phyloP scores from a whole-genome alignment of 2,888 invertebrate species.

The Bedellia somnulentella region DNA sequence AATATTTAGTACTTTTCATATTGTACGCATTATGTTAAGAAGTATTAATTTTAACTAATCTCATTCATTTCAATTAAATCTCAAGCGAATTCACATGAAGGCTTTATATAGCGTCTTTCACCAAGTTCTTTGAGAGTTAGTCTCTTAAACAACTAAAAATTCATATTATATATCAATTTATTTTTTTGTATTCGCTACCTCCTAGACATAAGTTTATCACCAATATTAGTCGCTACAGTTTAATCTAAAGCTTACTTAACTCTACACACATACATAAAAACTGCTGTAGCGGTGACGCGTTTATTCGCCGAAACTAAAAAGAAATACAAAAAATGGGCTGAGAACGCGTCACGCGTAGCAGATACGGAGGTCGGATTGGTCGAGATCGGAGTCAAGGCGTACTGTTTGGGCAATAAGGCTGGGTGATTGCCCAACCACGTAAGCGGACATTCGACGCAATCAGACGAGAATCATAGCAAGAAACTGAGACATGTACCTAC shows the following conservation, averaged over 20 bases:
- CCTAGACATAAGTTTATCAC: conserved; percentile 59
- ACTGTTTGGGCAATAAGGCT: conserved; percentile 74
- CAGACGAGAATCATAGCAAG: conserved; percentile 29
- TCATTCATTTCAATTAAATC: conserved; percentile 61
- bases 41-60: conserved; percentile 45
- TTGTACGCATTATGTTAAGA: conserved; percentile 38
- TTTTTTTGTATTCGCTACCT: conserved; percentile 42
- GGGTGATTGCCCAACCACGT: conserved; percentile 71
- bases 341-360: conserved; percentile 32
- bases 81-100: conserved; percentile 42
- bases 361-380: conserved; percentile 33
- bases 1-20: conserved; percentile 29
- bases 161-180: conserved; percentile 33
- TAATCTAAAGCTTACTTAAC: conserved; percentile 34
- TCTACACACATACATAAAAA: conserved; percentile 58
- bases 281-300: conserved; percentile 27
- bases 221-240: conserved; percentile 45
- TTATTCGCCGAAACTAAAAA: conserved; percentile 23
- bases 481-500: conserved; percentile 12
- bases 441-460: conserved; percentile 55
- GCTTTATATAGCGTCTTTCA: conserved; percentile 58
- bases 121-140: conserved; percentile 54
- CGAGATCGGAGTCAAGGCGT: conserved; percentile 41
- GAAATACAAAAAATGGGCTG: conserved; percentile 17
- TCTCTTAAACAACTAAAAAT: no score